A percentile compares a stretch with the other conserved stretches of the same genome.
Evolutionary conservation across 1,140 invertebrate genomes (phyloP).

Genomic region (Nasonia giraulti): DNA sequence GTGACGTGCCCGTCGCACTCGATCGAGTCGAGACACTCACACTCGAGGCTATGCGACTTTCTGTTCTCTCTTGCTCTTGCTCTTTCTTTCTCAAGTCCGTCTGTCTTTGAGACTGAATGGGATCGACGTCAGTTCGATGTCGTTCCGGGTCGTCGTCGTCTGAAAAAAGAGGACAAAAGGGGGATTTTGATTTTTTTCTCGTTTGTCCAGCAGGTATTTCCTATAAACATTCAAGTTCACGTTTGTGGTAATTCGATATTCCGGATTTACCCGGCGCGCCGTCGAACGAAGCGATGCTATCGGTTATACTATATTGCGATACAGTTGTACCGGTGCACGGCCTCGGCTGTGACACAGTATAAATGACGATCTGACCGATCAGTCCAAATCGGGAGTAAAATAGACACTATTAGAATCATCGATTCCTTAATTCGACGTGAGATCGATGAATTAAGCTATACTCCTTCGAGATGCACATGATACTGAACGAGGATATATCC

Average conservation of each 20-base stretch:
- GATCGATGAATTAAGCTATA: slow-evolving; percentile 3
- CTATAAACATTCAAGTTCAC: too few species aligned
- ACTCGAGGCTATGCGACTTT: not conserved
- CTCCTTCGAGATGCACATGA: not conserved
- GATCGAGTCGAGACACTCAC: slow-evolving; percentile 12
- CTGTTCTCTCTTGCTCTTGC: not conserved
- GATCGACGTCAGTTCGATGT: too few species aligned
- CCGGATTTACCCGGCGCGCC: too few species aligned
- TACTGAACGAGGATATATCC: not conserved
- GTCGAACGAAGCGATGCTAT: too few species aligned
- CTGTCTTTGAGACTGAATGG: too few species aligned
- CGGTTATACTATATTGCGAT: too few species aligned
- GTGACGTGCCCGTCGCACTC: not conserved
- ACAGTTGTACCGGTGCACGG: too few species aligned
- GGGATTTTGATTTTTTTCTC: too few species aligned
- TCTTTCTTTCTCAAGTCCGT: not conserved
- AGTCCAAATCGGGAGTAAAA: not conserved
- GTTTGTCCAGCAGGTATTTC: too few species aligned
- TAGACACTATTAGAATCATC: not conserved
- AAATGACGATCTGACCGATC: not conserved
- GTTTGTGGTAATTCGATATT: too few species aligned
- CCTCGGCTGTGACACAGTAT: not conserved
- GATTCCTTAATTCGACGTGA: not conserved
- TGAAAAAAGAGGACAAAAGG: too few species aligned
- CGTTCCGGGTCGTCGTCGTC: too few species aligned